Conservation (phyloP, 2,113 vertebrate species). For the Rana temporaria region DNA sequence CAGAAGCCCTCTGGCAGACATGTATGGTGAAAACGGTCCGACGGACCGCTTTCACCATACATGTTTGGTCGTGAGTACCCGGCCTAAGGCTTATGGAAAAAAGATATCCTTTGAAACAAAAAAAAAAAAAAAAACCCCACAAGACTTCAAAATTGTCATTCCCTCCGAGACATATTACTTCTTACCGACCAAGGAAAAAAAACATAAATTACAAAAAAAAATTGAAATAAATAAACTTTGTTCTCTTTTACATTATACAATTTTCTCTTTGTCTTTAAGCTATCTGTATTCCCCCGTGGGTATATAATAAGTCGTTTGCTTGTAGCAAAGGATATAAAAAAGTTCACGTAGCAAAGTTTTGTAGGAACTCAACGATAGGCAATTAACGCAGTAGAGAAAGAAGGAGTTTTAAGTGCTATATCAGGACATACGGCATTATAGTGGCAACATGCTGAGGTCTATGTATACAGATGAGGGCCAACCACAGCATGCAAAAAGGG, state of each 20-base stretch:
- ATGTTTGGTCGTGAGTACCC: too few species aligned
- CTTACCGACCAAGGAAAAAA: not conserved
- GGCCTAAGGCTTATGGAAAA: not conserved
- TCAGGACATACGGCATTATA: not conserved
- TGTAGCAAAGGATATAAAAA: constrained; percentile 14
- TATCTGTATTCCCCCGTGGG: not conserved
- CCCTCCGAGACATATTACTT: not conserved
- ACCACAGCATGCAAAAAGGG: constrained; percentile 43
- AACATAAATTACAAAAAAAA: constrained; percentile 11
- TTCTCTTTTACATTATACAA: not conserved
- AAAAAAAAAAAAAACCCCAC: not conserved
- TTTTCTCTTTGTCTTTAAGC: not conserved
- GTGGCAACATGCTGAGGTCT: constrained; percentile 42
- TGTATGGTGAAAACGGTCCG: too few species aligned
- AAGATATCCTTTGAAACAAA: not conserved
- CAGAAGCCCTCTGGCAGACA: too few species aligned
- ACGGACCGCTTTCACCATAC: too few species aligned
- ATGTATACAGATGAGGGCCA: constrained; percentile 26
- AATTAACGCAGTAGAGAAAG: not conserved
- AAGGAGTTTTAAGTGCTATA: constrained; percentile 17
- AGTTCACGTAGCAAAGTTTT: not conserved
- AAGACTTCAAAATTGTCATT: constrained; percentile 8
- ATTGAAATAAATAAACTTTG: constrained; percentile 21
- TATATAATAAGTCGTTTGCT: not conserved
- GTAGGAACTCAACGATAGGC: constrained; percentile 10